Conservation (phyloP, 1,140 invertebrate genomes). For the Musca vetustissima region DNA sequence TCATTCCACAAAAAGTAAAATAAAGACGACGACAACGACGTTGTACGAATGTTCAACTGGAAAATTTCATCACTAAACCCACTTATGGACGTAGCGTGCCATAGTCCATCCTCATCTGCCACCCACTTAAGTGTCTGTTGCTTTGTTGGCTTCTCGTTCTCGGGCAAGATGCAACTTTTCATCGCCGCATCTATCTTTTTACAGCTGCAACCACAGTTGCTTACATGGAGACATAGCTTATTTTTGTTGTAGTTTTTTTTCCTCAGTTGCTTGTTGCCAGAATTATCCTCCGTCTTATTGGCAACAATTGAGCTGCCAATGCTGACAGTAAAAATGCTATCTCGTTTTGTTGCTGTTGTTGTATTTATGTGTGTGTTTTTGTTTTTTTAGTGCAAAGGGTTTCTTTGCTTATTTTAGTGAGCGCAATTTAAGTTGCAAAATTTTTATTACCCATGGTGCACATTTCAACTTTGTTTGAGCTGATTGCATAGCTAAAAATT, state of each 20-base stretch:
- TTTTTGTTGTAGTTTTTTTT: too few species aligned
- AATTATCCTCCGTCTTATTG: neutral
- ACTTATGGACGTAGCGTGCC: too few species aligned
- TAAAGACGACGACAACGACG: too few species aligned
- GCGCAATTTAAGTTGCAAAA: slow-evolving; percentile 54
- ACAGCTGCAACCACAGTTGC: too few species aligned
- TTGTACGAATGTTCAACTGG: slow-evolving; percentile 4
- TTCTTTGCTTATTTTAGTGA: slow-evolving; percentile 25
- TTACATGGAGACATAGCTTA: too few species aligned
- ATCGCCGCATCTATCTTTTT: too few species aligned
- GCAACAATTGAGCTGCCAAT: too few species aligned
- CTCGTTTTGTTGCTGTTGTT: neutral
- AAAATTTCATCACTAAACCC: neutral
- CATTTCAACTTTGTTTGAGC: slow-evolving; percentile 50
- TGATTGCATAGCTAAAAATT: slow-evolving; percentile 16
- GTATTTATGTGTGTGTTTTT: too few species aligned
- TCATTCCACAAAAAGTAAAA: neutral
- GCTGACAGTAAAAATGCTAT: too few species aligned
- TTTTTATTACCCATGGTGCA: slow-evolving; percentile 54
- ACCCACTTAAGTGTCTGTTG: neutral
- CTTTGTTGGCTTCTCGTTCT: too few species aligned
- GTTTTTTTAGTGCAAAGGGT: slow-evolving; percentile 24
- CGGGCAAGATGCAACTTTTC: neutral
- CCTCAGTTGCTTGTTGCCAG: neutral
- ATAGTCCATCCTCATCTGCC: neutral